Evolutionary conservation across 2,113 vertebrate species (phyloP).

Genomic region (Electrona antarctica): DNA sequence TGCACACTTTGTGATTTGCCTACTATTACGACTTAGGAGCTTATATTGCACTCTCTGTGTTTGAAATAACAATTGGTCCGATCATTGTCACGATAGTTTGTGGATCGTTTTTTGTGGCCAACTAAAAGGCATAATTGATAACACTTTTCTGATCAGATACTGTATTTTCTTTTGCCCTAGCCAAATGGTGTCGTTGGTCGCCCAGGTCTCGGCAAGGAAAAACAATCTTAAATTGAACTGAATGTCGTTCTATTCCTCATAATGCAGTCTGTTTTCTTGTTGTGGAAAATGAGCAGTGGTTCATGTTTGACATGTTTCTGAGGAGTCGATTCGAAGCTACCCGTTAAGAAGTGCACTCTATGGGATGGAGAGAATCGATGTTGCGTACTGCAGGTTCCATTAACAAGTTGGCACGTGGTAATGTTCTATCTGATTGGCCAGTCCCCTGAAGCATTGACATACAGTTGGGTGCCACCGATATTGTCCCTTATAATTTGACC

Average conservation of each 20-base stretch:
- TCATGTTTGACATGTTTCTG: slow-evolving; percentile 25
- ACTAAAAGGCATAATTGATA: background rate
- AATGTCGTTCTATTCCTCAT: slow-evolving; percentile 51
- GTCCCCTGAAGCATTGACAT: slow-evolving; percentile 49
- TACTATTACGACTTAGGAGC: background rate
- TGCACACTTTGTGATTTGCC: slow-evolving; percentile 17
- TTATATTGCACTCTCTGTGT: slow-evolving; percentile 12
- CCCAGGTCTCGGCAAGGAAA: slow-evolving; percentile 13
- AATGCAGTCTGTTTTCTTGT: slow-evolving; percentile 13
- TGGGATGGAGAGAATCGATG: slow-evolving; percentile 9
- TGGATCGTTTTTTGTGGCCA: slow-evolving; percentile 13
- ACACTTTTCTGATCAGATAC: background rate
- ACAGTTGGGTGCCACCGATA: slow-evolving; percentile 24
- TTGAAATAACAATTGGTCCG: slow-evolving; percentile 1
- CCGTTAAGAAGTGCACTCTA: background rate
- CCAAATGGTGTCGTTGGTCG: slow-evolving; percentile 15
- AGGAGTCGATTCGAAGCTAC: slow-evolving; percentile 3
- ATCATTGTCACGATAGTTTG: background rate
- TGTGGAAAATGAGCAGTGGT: slow-evolving; percentile 12
- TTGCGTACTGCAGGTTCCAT: slow-evolving; percentile 13
- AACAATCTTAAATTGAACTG: slow-evolving; percentile 32
- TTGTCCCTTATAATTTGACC: too few relatives aligned
- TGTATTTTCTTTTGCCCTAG: slow-evolving; percentile 6
- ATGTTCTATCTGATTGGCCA: slow-evolving; percentile 8
- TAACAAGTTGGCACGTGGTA: slow-evolving; percentile 35